Conservation (phyloP, 2,888 invertebrate species). For the Chelonus formosanus region DNA sequence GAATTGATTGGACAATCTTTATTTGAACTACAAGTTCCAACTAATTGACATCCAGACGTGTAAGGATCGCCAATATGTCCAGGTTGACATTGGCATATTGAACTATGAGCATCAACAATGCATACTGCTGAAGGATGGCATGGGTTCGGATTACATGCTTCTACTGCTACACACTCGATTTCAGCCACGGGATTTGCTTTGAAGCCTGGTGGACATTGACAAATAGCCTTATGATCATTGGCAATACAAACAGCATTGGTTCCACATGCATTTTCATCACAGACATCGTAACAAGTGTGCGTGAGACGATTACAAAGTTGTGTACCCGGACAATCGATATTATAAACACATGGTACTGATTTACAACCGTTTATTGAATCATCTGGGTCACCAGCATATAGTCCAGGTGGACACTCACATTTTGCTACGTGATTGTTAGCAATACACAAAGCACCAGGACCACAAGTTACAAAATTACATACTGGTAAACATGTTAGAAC, state of each 20-base stretch:
- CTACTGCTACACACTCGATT: conserved; percentile 77
- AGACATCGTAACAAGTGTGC: conserved; percentile 83
- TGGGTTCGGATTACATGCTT: conserved; percentile 79
- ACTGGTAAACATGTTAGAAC: conserved; percentile 78
- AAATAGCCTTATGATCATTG: conserved; percentile 82
- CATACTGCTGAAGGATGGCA: conserved; percentile 86
- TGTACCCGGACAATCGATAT: conserved; percentile 81
- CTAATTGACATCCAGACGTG: conserved; percentile 77
- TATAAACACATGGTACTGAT: conserved; percentile 86
- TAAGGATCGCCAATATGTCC: conserved; percentile 82
- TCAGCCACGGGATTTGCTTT: conserved; percentile 85
- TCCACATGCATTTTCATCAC: conserved; percentile 84
- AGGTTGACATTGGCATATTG: conserved; percentile 81
- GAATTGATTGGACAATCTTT: conserved; percentile 83
- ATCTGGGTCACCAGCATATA: conserved; percentile 86
- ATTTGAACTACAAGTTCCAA: conserved; percentile 78
- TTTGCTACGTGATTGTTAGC: conserved; percentile 89
- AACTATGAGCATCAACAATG: conserved; percentile 69
- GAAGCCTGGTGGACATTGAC: conserved; percentile 88
- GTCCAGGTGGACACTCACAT: conserved; percentile 89
- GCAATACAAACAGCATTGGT: conserved; percentile 88
- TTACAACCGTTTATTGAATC: conserved; percentile 79
- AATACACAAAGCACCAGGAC: conserved; percentile 86
- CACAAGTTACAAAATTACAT: conserved; percentile 81
- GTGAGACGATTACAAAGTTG: conserved; percentile 85